Percentiles rank a stretch among this genome's conserved stretches.
Evolutionary conservation across 2,113 vertebrate species (phyloP).

Genomic region (Myiozetetes cayanensis): DNA sequence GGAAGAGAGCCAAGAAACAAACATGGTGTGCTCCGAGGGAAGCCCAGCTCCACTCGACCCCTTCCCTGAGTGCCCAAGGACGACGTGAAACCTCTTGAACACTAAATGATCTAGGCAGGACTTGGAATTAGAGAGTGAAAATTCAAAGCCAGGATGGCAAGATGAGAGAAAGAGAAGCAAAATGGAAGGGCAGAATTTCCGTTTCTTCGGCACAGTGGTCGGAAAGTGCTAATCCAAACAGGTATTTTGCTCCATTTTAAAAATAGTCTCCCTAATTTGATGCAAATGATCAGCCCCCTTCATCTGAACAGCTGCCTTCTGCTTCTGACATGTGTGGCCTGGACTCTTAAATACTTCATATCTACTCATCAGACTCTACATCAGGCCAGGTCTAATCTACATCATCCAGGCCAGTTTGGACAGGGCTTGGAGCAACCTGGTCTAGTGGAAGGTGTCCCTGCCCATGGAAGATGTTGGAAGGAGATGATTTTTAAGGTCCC

Average conservation of each 20-base stretch:
- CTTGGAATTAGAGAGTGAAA: not conserved
- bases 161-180: not conserved
- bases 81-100: not conserved
- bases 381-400: not conserved
- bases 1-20: not conserved
- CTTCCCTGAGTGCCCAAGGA: not conserved
- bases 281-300: not conserved
- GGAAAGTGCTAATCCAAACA: not conserved
- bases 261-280: not conserved
- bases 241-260: not conserved
- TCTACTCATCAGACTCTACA: not conserved
- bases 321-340: not conserved
- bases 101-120: not conserved
- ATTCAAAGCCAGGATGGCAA: not conserved
- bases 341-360: not conserved
- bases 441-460: not conserved
- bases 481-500: not conserved
- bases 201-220: not conserved
- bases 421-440: not conserved
- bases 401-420: not conserved
- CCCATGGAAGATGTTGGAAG: not conserved
- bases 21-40: not conserved
- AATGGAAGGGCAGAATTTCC: not conserved
- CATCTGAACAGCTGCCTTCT: not conserved
- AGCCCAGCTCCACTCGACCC: not conserved